Evolutionary conservation across 2,113 vertebrate genomes (phyloP).

Genomic region (Australoheros scitulus): DNA sequence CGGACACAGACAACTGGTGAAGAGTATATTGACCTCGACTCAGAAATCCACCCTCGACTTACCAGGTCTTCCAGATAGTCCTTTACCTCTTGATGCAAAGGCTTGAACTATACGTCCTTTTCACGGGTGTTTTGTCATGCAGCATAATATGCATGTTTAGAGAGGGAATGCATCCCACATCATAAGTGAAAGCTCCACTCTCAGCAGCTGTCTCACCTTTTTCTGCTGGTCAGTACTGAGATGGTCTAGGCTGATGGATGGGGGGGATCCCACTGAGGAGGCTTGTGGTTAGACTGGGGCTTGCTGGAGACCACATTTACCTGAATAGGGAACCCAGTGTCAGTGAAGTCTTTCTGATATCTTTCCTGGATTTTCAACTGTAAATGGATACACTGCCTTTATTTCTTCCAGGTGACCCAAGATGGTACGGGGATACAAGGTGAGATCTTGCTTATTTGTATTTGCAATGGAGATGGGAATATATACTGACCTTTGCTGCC

Average conservation of each 20-base stretch:
- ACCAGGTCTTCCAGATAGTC: neutral
- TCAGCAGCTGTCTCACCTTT: neutral
- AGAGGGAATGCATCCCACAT: fast-evolving
- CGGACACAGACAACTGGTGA: neutral
- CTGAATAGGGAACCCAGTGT: no score
- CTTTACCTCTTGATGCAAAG: neutral
- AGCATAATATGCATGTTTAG: neutral
- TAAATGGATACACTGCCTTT: neutral
- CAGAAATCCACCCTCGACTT: neutral
- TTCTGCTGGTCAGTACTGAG: neutral
- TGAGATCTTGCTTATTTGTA: fast-evolving
- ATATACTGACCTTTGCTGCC: fast-evolving
- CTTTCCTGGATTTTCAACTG: no score
- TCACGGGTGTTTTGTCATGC: neutral
- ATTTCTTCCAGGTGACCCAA: neutral
- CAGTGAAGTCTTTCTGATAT: no score
- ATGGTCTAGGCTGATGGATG: neutral
- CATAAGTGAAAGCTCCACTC: neutral
- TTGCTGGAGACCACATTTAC: neutral
- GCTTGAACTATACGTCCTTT: neutral
- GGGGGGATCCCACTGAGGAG: neutral
- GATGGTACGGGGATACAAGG: neutral
- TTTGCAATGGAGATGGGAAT: fast-evolving
- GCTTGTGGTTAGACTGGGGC: fast-evolving
- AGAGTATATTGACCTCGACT: neutral